A percentile compares a stretch with the other conserved stretches of the same genome.
phyloP scores from a whole-genome alignment of 2,797 vertebrate species.

The Botia kubotai region DNA sequence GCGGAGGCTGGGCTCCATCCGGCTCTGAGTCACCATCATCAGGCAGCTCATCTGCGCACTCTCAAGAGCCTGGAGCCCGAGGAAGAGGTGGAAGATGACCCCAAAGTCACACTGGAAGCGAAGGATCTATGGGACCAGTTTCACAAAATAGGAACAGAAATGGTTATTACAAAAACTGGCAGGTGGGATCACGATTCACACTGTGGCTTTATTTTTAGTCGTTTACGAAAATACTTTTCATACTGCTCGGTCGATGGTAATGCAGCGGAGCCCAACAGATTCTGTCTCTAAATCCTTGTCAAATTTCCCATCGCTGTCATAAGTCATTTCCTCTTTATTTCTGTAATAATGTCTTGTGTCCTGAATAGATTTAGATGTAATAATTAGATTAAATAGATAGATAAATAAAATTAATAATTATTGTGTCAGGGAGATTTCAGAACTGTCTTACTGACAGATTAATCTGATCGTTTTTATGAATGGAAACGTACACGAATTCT shows the following conservation, averaged over 20 bases:
- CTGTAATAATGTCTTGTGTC: not conserved
- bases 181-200: conserved; percentile 82
- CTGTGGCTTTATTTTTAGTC: not conserved
- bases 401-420: conserved; percentile 33
- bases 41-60: conserved; percentile 92
- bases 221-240: not conserved
- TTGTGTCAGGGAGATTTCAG: conserved; percentile 25
- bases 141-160: conserved; percentile 97
- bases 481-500: too few relatives aligned
- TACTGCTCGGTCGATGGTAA: not conserved
- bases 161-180: conserved; percentile 99
- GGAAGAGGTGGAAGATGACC: conserved; percentile 97
- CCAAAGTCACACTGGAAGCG: conserved; percentile 98
- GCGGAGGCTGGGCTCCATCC: conserved; percentile 92
- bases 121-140: conserved; percentile 99
- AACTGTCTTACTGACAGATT: conserved; percentile 30
- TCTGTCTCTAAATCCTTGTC: not conserved
- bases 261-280: conserved; percentile 1
- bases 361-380: conserved; percentile 25
- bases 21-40: conserved; percentile 89
- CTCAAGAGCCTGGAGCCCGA: conserved; percentile 96
- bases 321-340: not conserved
- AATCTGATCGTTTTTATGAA: too few relatives aligned
- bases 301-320: conserved; percentile 1
- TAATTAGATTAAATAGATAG: too few relatives aligned